Evolutionary conservation across 2,113 vertebrate species (phyloP).

Genomic region (Percina caprodes): DNA sequence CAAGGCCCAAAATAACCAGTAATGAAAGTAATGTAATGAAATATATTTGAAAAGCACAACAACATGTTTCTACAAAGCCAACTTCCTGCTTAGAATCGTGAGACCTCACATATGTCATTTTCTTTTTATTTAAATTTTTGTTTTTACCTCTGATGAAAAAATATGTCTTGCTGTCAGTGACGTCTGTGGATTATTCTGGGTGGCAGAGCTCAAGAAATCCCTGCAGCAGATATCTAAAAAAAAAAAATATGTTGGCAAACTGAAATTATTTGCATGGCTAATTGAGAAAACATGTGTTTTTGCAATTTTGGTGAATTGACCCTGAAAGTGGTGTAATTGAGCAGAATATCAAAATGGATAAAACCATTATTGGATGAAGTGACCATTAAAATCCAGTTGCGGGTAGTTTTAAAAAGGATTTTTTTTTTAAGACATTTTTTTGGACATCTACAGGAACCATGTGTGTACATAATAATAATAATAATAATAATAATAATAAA

Average conservation of each 20-base stretch:
- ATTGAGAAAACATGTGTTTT: constrained; percentile 56
- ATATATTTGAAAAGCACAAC: too few species aligned
- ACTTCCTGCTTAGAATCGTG: constrained; percentile 18
- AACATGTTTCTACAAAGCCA: background rate
- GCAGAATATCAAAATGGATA: constrained; percentile 46
- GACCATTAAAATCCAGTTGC: constrained; percentile 8
- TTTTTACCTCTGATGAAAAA: background rate
- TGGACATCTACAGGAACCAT: background rate
- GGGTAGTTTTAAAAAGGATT: background rate
- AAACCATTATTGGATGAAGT: constrained; percentile 31
- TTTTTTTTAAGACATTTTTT: constrained; percentile 4
- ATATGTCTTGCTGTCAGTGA: background rate
- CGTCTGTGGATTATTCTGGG: background rate
- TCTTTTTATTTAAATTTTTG: too few species aligned
- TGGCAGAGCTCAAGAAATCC: background rate
- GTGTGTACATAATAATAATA: too few species aligned
- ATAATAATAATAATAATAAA: too few species aligned
- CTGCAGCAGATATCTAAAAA: background rate
- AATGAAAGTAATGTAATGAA: too few species aligned
- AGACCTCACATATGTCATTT: constrained; percentile 3
- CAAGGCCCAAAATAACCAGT: background rate
- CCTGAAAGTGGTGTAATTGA: constrained; percentile 54
- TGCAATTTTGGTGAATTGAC: constrained; percentile 50
- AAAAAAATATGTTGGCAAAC: constrained; percentile 1
- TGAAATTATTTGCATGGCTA: constrained; percentile 50